These are phyloP conservation scores for Myopa tessellatipennis DNA, from an alignment of 2,888 invertebrate genomes.

Conservation along the genomic window DNA sequence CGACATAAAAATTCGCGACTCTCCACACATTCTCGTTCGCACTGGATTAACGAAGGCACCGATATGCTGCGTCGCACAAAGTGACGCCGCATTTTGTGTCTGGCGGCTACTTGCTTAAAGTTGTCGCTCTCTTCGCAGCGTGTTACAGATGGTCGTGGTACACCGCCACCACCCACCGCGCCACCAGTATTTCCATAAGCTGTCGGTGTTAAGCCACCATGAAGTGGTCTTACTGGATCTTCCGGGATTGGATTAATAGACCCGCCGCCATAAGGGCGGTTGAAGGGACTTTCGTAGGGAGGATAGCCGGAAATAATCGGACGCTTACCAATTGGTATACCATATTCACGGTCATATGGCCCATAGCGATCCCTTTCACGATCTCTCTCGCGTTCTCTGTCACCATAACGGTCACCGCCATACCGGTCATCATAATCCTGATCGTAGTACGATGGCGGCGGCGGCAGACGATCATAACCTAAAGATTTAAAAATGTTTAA, in stretches of 20 bases:
- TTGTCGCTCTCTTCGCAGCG: conserved; percentile 85
- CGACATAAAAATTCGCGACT: conserved; percentile 85
- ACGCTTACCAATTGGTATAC: conserved; percentile 59
- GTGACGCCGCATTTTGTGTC: conserved; percentile 82
- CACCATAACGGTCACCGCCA: conserved; percentile 53
- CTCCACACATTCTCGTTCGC: conserved; percentile 87
- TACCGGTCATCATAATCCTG: conserved; percentile 66
- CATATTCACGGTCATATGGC: conserved; percentile 65
- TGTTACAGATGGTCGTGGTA: conserved; percentile 68
- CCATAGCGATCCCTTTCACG: conserved; percentile 49
- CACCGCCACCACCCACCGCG: conserved; percentile 64
- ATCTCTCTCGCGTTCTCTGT: conserved; percentile 24
- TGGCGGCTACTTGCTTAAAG: conserved; percentile 83
- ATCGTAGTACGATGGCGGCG: conserved; percentile 64
- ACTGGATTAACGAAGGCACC: conserved; percentile 80
- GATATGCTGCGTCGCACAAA: conserved; percentile 81
- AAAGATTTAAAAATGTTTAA: conserved; percentile 26
- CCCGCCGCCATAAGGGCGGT: conserved; percentile 59
- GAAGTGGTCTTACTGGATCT: conserved; percentile 53
- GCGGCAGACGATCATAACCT: conserved; percentile 64
- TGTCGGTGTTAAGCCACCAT: conserved; percentile 54
- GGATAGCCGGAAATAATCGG: conserved; percentile 56
- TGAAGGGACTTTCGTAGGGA: conserved; percentile 63
- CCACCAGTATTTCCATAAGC: conserved; percentile 46
- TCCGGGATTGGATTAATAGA: conserved; percentile 52